Percentiles rank a stretch among this genome's conserved stretches.
Conservation (phyloP, 2,113 vertebrate genomes). For the Mus spicilegus region DNA sequence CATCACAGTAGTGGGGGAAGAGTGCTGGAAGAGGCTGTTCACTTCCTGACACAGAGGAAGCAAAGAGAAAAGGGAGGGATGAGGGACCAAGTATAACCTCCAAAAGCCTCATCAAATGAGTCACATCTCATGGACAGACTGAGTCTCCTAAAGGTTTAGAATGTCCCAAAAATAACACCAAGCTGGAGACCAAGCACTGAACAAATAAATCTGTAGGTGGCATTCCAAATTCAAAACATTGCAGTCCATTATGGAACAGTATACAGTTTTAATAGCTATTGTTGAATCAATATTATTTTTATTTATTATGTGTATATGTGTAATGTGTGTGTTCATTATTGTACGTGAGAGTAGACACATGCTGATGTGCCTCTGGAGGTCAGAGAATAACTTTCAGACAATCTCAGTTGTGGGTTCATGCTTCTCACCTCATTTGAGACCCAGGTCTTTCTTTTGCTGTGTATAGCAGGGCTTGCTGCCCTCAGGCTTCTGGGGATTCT, state of each 20-base stretch:
- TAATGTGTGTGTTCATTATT: too few species aligned
- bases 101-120: too few species aligned
- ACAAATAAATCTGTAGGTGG: background rate
- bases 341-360: background rate
- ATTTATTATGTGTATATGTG: too few species aligned
- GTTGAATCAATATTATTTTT: background rate
- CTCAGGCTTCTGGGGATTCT: background rate
- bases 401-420: too few species aligned
- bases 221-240: background rate
- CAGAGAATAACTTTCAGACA: background rate
- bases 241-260: background rate
- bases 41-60: background rate
- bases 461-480: background rate
- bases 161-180: background rate
- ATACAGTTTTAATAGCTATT: background rate
- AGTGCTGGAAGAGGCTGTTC: background rate
- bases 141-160: background rate
- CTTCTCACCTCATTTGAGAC: background rate
- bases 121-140: background rate
- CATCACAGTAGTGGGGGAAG: accelerated
- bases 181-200: background rate
- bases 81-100: background rate
- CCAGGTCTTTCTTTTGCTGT: background rate
- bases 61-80: background rate
- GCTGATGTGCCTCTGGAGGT: background rate